Evolutionary conservation across 1,140 invertebrate species (phyloP), one percentile per base, ranked within the genome.

Genomic region (Drosophila equinoxialis): DNA sequence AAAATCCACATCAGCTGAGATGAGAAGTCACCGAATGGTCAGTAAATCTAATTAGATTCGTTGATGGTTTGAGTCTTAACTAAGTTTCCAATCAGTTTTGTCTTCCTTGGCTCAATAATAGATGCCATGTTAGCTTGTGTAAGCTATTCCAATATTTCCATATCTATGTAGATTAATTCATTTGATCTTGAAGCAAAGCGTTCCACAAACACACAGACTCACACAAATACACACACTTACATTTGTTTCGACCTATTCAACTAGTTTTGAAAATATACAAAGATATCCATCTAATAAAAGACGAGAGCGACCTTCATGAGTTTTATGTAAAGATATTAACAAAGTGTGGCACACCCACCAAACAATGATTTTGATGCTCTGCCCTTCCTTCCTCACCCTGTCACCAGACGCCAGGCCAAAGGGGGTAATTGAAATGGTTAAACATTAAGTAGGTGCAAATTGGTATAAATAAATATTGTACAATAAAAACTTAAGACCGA

Each of bases 381-480:
- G 23, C 13, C 8, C 6, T 14, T 3, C 14, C 26, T 11, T 37
- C 5, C 7, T 11, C 35, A 3, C 6, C 30, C 30, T 0, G 4
- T 0, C 26, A 26, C 37, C 11, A 11, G 3, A 39, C 1, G 37
- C 33, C 33, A 6, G 30, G 30, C 30, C 30, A 30, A 37, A 37
- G 10, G 35, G 35, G 8, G 11, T 13, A 39, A 39, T 39, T 39
- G 37, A n/a, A 14, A n/a, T 23, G 45, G 14, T 23, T 33, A 60
- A 70, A 61, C 58, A 62, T 71, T 65, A 76, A 84, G 65, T 69
- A 80, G 59, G 81, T 84, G 81, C 74, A 57, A 85, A 85, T 54
- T 51, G 71, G 60, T 45, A 67, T 76, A 71, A 79, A 71, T 86
- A 76, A 76, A 58, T 55, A 63, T 20, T 33, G 17, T 37, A 48